Conservation (phyloP, 2,113 vertebrate species). For the Lota lota region DNA sequence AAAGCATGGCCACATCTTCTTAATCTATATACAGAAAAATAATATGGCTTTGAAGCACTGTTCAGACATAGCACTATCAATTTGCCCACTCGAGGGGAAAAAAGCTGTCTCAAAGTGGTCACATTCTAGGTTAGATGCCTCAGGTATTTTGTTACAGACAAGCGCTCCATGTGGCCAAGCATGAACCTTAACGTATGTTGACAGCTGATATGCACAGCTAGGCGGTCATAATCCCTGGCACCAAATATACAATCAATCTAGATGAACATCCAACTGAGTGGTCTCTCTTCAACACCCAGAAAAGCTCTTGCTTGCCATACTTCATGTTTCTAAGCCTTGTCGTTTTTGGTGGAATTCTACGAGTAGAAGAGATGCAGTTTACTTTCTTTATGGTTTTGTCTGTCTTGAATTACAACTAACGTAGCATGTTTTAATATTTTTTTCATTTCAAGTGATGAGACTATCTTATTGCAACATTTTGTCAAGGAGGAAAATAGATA, state of each 20-base stretch:
- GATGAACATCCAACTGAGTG: constrained; percentile 8
- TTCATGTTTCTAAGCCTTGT: background rate
- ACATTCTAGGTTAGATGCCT: background rate
- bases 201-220: constrained; percentile 25
- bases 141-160: constrained; percentile 17
- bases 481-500: background rate
- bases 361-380: too few species aligned
- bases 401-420: too few species aligned
- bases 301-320: background rate
- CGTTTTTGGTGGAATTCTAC: background rate
- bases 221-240: constrained; percentile 33
- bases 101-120: too few species aligned
- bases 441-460: background rate
- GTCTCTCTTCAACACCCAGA: background rate
- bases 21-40: background rate
- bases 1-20: background rate
- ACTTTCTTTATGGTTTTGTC: too few species aligned
- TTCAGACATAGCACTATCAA: too few species aligned
- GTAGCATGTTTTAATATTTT: too few species aligned
- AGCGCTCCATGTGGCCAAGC: constrained; percentile 17
- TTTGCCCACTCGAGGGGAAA: too few species aligned
- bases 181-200: constrained; percentile 37
- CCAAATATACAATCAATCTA: constrained; percentile 15
- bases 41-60: too few species aligned
- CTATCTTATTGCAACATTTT: background rate